Percentiles rank a stretch among this genome's conserved stretches.
Evolutionary conservation across 2,888 invertebrate genomes (phyloP).

Genomic region (Athalia cordata): DNA sequence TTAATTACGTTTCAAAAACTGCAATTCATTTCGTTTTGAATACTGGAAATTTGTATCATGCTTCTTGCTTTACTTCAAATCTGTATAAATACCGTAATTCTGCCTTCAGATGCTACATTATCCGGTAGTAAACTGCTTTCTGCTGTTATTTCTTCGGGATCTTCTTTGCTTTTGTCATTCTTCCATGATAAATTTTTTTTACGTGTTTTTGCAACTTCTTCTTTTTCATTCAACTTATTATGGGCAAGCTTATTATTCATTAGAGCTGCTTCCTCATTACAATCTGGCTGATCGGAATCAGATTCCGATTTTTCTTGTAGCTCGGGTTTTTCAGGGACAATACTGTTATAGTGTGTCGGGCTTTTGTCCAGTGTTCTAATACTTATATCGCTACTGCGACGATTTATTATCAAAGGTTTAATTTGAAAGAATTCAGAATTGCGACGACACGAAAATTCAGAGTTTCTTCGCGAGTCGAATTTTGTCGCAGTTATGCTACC

Average conservation of each 20-base stretch:
- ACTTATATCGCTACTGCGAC: conserved; percentile 67
- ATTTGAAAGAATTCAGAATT: conserved; percentile 63
- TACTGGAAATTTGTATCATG: conserved; percentile 36
- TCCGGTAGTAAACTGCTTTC: conserved; percentile 70
- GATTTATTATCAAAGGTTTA: conserved; percentile 62
- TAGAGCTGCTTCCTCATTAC: conserved; percentile 66
- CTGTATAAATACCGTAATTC: conserved; percentile 57
- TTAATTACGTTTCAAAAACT: conserved; percentile 30
- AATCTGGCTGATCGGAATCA: conserved; percentile 69
- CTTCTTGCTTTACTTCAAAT: not conserved
- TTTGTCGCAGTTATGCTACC: conserved; percentile 57
- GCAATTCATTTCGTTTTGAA: conserved; percentile 35
- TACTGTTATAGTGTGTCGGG: conserved; percentile 62
- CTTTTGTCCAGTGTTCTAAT: conserved; percentile 65
- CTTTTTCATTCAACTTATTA: conserved; percentile 53
- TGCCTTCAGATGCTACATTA: conserved; percentile 53
- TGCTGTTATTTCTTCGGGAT: conserved; percentile 69
- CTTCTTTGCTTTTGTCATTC: conserved; percentile 62
- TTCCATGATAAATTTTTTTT: conserved; percentile 74
- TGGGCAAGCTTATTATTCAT: conserved; percentile 59
- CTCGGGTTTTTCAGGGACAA: conserved; percentile 59
- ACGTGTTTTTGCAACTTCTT: conserved; percentile 59
- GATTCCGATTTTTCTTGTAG: conserved; percentile 67
- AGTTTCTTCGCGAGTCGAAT: conserved; percentile 66
- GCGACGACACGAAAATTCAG: conserved; percentile 64